These are phyloP conservation scores for Paramormyrops hopkinsi DNA, from an alignment of 2,797 vertebrate species.

Conservation along the genomic window DNA sequence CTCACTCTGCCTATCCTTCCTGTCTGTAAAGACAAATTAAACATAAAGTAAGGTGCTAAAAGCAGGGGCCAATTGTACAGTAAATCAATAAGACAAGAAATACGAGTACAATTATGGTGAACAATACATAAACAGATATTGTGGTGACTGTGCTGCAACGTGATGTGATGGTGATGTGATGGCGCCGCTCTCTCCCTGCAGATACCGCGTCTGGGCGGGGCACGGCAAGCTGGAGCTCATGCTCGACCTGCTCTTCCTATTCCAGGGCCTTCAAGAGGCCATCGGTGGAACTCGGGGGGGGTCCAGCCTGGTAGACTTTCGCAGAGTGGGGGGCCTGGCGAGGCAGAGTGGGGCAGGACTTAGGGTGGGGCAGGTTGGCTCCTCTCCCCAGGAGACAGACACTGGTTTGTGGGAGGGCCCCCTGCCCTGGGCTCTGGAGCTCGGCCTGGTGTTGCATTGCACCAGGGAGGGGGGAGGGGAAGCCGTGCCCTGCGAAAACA, in stretches of 20 bases:
- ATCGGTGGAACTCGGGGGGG: constrained; percentile 35
- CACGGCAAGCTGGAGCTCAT: constrained; percentile 52
- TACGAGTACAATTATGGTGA: background rate
- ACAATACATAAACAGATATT: background rate
- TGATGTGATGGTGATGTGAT: background rate
- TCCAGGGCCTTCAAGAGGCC: constrained; percentile 56
- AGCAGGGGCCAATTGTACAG: background rate
- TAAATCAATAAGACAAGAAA: background rate
- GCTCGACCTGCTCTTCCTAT: constrained; percentile 63
- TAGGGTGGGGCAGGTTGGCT: constrained; percentile 23
- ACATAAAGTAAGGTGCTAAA: background rate
- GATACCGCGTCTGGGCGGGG: constrained; percentile 49
- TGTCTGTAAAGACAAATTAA: background rate
- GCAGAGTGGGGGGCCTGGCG: constrained; percentile 36
- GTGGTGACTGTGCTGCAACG: background rate
- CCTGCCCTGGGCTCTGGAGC: constrained; percentile 38
- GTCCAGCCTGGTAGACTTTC: constrained; percentile 45
- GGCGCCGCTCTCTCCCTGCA: constrained; percentile 26
- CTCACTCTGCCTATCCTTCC: background rate
- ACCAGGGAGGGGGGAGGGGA: constrained; percentile 41
- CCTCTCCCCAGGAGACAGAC: constrained; percentile 40
- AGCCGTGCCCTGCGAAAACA: constrained; percentile 45
- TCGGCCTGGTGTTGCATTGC: constrained; percentile 60
- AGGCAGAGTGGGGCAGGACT: constrained; percentile 23
- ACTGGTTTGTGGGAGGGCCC: constrained; percentile 35